A percentile compares a stretch with the other conserved stretches of the same genome.
Conservation (phyloP, 2,113 vertebrate species). For the Paedocypris sp. region DNA sequence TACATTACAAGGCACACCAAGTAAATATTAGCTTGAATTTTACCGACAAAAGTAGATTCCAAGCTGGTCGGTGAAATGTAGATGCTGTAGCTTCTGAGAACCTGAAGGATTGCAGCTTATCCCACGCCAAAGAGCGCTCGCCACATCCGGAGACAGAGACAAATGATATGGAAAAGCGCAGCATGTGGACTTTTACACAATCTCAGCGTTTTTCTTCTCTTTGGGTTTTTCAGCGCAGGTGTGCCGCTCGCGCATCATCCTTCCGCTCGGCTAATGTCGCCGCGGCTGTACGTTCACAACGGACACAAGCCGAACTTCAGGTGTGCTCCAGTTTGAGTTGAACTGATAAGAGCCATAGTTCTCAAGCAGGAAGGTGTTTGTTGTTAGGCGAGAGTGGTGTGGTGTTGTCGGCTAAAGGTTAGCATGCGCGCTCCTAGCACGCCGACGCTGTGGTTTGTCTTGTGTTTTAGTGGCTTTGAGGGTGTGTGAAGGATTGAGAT, state of each 20-base stretch:
- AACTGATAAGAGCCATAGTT: constrained; percentile 19
- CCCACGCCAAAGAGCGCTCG: constrained; percentile 7
- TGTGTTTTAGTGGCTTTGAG: constrained; percentile 32
- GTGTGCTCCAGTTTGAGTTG: neutral
- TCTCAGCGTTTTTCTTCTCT: constrained; percentile 15
- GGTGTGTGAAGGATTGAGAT: constrained; percentile 56
- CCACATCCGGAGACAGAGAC: constrained; percentile 11
- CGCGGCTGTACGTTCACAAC: neutral
- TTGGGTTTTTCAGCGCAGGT: constrained; percentile 2
- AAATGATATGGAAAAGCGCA: constrained; percentile 3
- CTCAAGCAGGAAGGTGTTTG: constrained; percentile 17
- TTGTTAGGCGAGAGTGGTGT: constrained; percentile 4
- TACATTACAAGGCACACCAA: too few relatives aligned
- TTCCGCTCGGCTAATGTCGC: neutral
- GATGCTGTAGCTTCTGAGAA: constrained; percentile 12
- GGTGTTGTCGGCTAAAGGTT: constrained; percentile 25
- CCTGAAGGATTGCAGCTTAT: neutral
- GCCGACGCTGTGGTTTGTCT: constrained; percentile 46
- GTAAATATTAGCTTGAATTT: too few relatives aligned
- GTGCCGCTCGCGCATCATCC: neutral
- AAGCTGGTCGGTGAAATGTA: constrained; percentile 1
- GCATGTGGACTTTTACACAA: neutral
- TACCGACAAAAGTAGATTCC: too few relatives aligned
- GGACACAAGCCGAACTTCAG: constrained; percentile 15
- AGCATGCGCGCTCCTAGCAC: constrained; percentile 28